phyloP scores from a whole-genome alignment of 2,888 invertebrate species.

The Abrostola triplasia region DNA sequence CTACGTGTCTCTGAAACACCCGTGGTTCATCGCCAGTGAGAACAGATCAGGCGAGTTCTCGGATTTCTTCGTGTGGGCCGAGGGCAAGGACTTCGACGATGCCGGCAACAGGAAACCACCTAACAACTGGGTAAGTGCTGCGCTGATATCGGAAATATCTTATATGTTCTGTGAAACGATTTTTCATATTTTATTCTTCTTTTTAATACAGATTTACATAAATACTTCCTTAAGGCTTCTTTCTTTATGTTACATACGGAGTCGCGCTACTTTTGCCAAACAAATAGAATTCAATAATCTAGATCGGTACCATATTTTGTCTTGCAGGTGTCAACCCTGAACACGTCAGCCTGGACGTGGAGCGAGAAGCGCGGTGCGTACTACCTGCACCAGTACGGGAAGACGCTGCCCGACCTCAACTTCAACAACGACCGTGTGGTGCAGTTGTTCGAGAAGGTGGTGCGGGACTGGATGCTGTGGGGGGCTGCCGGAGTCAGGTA shows the following conservation, averaged over 20 bases:
- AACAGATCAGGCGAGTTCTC: constrained; percentile 88
- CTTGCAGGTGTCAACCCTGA: constrained; percentile 70
- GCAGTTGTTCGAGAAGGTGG: constrained; percentile 89
- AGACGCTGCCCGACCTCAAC: constrained; percentile 93
- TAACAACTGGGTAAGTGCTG: constrained; percentile 91
- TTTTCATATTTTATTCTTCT: too few species aligned
- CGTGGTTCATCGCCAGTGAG: constrained; percentile 92
- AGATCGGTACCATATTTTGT: neutral
- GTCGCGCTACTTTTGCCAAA: neutral
- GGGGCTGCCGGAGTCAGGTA: constrained; percentile 95
- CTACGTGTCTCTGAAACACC: constrained; percentile 90
- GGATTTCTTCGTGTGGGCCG: constrained; percentile 94
- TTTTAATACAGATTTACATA: too few species aligned
- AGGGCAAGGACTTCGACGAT: constrained; percentile 68
- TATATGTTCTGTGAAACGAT: too few species aligned
- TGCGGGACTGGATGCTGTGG: constrained; percentile 91
- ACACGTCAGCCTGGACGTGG: constrained; percentile 92
- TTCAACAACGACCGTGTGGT: constrained; percentile 91
- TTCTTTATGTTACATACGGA: too few species aligned
- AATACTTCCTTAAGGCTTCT: too few species aligned
- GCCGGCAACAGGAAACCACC: constrained; percentile 81
- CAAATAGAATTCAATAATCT: neutral
- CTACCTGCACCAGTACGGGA: constrained; percentile 93
- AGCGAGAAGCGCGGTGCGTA: constrained; percentile 90
- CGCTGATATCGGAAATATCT: too few species aligned